Percentiles rank a stretch among this genome's conserved stretches.
These are phyloP conservation scores for Notothenia rossii DNA, from an alignment of 2,113 vertebrate species.

Conservation along the genomic window DNA sequence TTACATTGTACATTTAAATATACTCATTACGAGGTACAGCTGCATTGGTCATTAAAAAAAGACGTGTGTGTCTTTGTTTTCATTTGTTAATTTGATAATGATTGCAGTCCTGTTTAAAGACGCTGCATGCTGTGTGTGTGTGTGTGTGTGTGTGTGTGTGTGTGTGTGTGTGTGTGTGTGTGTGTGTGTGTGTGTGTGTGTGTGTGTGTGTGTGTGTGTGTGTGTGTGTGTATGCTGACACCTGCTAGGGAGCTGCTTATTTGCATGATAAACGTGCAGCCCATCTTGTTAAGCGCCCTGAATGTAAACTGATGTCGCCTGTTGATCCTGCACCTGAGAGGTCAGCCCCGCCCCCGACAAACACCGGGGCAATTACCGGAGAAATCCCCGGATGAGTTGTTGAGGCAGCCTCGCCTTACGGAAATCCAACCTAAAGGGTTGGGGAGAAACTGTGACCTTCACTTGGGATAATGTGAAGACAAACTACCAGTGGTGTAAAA, in stretches of 20 bases:
- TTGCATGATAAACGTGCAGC: constrained; percentile 62
- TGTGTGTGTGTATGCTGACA: constrained; percentile 31
- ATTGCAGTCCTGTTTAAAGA: constrained; percentile 16
- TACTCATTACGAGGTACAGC: constrained; percentile 23
- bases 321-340: constrained; percentile 77
- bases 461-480: constrained; percentile 21
- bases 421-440: background rate
- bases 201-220: background rate
- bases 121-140: background rate
- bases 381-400: background rate
- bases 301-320: constrained; percentile 70
- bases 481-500: background rate
- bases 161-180: background rate
- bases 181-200: background rate
- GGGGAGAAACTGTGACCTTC: constrained; percentile 28
- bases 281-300: constrained; percentile 36
- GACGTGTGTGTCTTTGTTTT: background rate
- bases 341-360: constrained; percentile 37
- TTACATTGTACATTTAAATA: background rate
- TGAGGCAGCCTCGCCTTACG: background rate
- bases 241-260: constrained; percentile 68
- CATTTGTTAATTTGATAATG: constrained; percentile 26
- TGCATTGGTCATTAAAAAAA: constrained; percentile 26
- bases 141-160: background rate
- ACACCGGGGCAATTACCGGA: constrained; percentile 32